phyloP scores from a whole-genome alignment of 2,113 vertebrate genomes.

The Eolophus roseicapilla region DNA sequence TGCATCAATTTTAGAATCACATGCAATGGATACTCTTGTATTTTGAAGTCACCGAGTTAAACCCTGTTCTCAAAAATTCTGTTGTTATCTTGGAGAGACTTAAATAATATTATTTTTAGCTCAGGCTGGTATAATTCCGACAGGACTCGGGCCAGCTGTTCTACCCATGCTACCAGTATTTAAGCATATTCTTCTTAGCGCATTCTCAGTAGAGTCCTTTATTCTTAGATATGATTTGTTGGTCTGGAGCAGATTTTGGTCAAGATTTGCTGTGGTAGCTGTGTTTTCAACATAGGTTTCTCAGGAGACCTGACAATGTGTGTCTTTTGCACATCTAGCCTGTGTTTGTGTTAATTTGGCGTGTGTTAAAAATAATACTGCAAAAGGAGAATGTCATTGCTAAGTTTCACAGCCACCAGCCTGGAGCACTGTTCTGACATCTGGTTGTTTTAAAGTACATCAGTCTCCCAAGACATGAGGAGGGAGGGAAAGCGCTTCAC shows the following conservation, averaged over 20 bases:
- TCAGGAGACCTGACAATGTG: background rate
- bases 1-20: constrained; percentile 51
- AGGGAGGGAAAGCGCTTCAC: background rate
- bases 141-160: background rate
- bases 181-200: background rate
- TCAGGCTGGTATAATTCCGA: constrained; percentile 27
- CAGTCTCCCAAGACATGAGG: background rate
- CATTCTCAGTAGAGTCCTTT: background rate
- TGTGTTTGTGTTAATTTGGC: constrained; percentile 10
- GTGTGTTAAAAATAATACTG: constrained; percentile 35
- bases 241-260: background rate
- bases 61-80: constrained; percentile 10
- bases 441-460: background rate
- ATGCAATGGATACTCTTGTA: constrained; percentile 29
- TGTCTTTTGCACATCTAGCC: background rate
- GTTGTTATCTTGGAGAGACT: background rate
- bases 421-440: background rate
- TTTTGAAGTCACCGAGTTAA: constrained; percentile 61
- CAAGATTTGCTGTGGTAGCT: background rate
- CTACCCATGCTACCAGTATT: background rate
- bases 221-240: background rate
- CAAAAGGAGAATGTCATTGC: background rate
- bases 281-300: background rate
- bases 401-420: constrained; percentile 28
- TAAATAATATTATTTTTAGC: constrained; percentile 32